Evolutionary conservation across 2,113 vertebrate species (phyloP).

Genomic region (Hucho hucho): DNA sequence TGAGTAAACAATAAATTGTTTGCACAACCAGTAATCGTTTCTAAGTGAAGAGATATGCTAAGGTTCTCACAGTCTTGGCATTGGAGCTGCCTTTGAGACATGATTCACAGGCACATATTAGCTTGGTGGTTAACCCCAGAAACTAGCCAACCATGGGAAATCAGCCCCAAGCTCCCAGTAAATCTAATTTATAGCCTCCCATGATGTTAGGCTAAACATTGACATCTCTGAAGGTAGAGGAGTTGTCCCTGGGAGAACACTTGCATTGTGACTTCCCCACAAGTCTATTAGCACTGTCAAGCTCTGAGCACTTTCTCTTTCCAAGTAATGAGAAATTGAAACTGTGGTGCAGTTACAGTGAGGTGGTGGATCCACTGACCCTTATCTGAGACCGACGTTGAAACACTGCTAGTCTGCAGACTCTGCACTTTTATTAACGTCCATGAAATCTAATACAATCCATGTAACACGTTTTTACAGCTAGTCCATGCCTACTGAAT

Average conservation of each 20-base stretch:
- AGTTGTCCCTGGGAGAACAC: conserved; percentile 23
- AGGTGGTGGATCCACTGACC: conserved; percentile 7
- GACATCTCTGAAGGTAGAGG: conserved; percentile 63
- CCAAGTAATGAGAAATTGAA: conserved; percentile 9
- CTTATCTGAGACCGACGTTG: background rate
- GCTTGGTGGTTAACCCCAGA: conserved; percentile 79
- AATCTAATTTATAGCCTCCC: conserved; percentile 75
- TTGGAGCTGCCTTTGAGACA: conserved; percentile 20
- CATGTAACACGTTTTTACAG: background rate
- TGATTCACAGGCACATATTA: conserved; percentile 68
- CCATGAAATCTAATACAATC: background rate
- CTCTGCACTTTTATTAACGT: background rate
- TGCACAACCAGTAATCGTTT: conserved; percentile 21
- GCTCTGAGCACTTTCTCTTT: background rate
- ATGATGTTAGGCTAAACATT: conserved; percentile 70
- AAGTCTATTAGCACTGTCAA: conserved; percentile 16
- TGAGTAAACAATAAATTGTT: background rate
- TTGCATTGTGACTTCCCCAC: background rate
- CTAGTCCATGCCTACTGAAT: background rate
- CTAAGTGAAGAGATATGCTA: background rate
- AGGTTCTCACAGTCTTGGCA: background rate
- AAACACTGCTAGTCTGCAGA: background rate
- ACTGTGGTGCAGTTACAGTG: background rate
- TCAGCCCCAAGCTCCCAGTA: conserved; percentile 70
- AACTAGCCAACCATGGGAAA: conserved; percentile 79